A percentile compares a stretch with the other conserved stretches of the same genome.
Conservation (phyloP, 1,140 invertebrate species). For the Meloidogyne floridensis region DNA sequence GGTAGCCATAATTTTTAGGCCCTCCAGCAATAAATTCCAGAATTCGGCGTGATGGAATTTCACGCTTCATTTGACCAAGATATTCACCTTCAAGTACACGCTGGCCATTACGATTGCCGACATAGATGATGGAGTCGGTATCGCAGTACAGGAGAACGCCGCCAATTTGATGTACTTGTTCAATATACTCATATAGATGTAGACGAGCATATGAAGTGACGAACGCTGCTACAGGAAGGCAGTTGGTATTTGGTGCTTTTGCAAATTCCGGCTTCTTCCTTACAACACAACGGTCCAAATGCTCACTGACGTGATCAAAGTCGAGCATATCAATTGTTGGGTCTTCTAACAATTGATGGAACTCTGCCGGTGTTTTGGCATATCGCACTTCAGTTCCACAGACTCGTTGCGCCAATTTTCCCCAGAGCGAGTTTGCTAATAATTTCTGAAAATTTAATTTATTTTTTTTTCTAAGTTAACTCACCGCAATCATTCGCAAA, state of each 20-base stretch:
- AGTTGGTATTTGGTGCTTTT: conserved; percentile 2
- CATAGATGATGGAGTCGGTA: conserved; percentile 14
- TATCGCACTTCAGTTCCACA: background rate
- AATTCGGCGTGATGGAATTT: background rate
- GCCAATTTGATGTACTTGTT: background rate
- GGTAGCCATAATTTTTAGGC: conserved; percentile 12
- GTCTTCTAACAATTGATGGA: background rate
- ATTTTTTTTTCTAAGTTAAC: background rate
- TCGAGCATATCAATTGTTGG: conserved; percentile 4
- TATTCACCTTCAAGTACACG: background rate
- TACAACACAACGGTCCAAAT: conserved; percentile 2
- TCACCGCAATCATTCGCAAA: conserved; percentile 6
- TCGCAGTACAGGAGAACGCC: background rate
- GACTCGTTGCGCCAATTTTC: conserved; percentile 10
- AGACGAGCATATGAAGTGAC: background rate
- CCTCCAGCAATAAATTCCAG: background rate
- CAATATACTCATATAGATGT: conserved; percentile 1
- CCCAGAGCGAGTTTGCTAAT: background rate
- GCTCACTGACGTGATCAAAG: conserved; percentile 2
- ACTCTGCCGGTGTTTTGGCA: conserved; percentile 4
- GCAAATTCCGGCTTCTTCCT: conserved; percentile 15
- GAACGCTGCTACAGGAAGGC: background rate
- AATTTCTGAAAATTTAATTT: background rate
- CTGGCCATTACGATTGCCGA: background rate
- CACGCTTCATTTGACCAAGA: conserved; percentile 19